Evolutionary conservation across 2,888 invertebrate species (phyloP), one percentile per base, ranked within the genome.

Genomic region (Xanthia togata): DNA sequence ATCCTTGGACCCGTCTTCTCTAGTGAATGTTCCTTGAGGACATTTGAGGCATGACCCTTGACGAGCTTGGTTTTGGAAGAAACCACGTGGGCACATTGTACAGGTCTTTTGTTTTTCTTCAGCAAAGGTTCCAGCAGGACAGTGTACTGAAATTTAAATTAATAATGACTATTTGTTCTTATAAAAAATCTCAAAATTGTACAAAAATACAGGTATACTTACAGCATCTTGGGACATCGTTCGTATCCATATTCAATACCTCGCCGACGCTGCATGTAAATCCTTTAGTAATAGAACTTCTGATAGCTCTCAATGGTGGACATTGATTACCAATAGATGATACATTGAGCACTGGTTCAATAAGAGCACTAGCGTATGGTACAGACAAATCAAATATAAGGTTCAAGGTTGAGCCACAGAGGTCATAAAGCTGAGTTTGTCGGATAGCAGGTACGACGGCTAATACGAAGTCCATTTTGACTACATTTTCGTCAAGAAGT

Each of bases 101-200:
- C 99, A 99, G 78, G 98, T 97, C 91, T 98, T 98, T 95, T 99
- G 99, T 89, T 99, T 98, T 88, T 98, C 98, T 35, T 98, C 98
- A 62, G 99, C 99, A 91, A 98, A 99, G 0, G 99, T 99, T 90
- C 99, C 99, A 87, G 99, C 99, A 12, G 99, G 99, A 93, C 99
- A 99, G 92, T 99, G 98, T 82, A 99, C 98, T 98, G 90, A 87
- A 97, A 97, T 80, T 73, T 74, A 82, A 78, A 82, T 70, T 4
- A 69, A 57, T 53, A 41, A 67, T 62, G 0, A 41, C 12, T 38
- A 47, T n/a, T 68, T 11, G 9, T 9, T 59, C 41, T 78, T 38
- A 63, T 53, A n/a, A 67, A 76, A 59, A 68, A 70, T 57, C 11
- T 50, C 20, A 4, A 60, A 75, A 69, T 55, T 31, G 31, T 64